Evolutionary conservation across 1,140 invertebrate species (phyloP).

Genomic region (Cotesia typhae): DNA sequence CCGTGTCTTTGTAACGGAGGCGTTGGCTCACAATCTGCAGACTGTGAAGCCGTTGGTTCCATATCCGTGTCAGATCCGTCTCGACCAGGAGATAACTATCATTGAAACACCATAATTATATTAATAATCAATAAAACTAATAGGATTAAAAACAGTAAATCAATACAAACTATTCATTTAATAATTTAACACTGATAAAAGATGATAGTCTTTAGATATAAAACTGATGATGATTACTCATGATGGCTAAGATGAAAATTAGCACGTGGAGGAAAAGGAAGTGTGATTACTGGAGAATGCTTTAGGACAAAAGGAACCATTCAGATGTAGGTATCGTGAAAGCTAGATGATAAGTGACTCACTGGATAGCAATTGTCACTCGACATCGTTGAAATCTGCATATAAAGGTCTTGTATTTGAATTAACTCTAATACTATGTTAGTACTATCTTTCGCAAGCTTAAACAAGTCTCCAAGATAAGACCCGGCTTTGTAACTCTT

Average conservation of each 20-base stretch:
- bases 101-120: conserved; percentile 34
- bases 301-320: not conserved
- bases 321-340: conserved; percentile 10
- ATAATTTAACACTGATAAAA: no score
- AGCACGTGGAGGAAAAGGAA: not conserved
- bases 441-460: not conserved
- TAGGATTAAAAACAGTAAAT: no score
- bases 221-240: no score
- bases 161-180: no score
- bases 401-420: conserved; percentile 21
- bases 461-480: no score
- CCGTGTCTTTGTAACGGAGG: conserved; percentile 88
- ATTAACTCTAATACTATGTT: not conserved
- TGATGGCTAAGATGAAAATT: not conserved
- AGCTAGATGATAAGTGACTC: conserved; percentile 25
- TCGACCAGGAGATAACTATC: conserved; percentile 79
- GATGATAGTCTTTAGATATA: no score
- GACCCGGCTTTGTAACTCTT: no score
- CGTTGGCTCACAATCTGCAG: conserved; percentile 92
- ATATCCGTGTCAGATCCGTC: conserved; percentile 81
- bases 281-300: conserved; percentile 2
- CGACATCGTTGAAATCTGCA: conserved; percentile 35
- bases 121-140: not conserved
- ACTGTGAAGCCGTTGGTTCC: conserved; percentile 87
- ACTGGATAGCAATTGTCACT: conserved; percentile 33